Percentiles rank a stretch among this genome's conserved stretches.
Conservation (phyloP, 2,113 vertebrate genomes). For the Stictonetta naevosa region DNA sequence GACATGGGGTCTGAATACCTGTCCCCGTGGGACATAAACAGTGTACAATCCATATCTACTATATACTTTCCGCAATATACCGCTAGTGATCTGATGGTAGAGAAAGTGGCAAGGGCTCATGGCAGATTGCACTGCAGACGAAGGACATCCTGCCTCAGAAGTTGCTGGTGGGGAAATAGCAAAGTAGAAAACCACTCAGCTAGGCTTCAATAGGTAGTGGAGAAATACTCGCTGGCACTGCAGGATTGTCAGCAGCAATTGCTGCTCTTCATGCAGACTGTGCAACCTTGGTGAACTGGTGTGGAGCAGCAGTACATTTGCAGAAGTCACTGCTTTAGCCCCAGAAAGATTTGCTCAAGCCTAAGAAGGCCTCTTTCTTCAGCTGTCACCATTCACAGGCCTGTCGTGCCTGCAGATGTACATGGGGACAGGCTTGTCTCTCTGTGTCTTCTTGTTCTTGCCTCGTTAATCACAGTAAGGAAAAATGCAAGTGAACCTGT, state of each 20-base stretch:
- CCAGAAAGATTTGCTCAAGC: not conserved
- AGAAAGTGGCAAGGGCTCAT: not conserved
- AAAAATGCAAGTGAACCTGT: not conserved
- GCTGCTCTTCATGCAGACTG: not conserved
- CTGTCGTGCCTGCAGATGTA: not conserved
- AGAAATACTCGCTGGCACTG: not conserved
- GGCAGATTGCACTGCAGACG: not conserved
- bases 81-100: not conserved
- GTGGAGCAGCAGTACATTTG: not conserved
- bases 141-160: not conserved
- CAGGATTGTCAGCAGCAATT: not conserved
- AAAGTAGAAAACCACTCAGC: not conserved
- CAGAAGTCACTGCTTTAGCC: not conserved
- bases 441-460: not conserved
- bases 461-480: not conserved
- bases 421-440: not conserved
- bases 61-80: not conserved
- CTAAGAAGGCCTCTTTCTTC: not conserved
- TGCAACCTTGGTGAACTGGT: not conserved
- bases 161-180: not conserved
- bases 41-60: not conserved
- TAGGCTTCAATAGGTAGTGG: not conserved
- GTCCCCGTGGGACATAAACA: not conserved
- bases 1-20: not conserved
- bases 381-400: not conserved